Percentiles rank a stretch among this genome's conserved stretches.
phyloP scores from a whole-genome alignment of 2,797 vertebrate species.

The Lepilemur ruficaudatus region DNA sequence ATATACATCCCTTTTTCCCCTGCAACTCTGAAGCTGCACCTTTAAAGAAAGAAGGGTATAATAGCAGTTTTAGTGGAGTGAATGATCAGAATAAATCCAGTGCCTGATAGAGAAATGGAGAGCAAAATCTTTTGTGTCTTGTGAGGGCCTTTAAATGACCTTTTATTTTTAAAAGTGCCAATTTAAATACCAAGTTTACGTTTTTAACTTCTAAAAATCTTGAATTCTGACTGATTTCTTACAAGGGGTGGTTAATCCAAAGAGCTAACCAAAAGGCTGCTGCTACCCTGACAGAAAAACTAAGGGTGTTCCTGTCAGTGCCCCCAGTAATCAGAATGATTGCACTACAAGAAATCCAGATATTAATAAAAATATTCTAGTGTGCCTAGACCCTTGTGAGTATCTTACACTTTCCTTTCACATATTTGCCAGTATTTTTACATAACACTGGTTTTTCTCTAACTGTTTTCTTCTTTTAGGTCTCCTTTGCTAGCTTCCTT shows the following conservation, averaged over 20 bases:
- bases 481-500: neutral
- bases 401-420: neutral
- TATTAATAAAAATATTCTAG: neutral
- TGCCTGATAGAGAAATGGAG: neutral
- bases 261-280: neutral
- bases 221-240: slow-evolving; percentile 11
- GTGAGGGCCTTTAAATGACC: neutral
- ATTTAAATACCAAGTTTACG: slow-evolving; percentile 22
- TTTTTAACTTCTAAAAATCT: neutral
- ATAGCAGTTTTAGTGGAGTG: neutral
- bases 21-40: neutral
- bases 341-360: neutral
- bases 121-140: neutral
- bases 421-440: neutral
- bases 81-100: neutral
- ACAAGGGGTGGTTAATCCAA: neutral
- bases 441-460: neutral
- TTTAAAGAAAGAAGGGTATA: neutral
- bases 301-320: neutral
- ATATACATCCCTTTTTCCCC: neutral
- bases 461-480: neutral
- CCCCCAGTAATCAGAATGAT: neutral
- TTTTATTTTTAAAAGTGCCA: slow-evolving; percentile 31
- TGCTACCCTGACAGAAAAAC: neutral
- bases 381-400: neutral